Evolutionary conservation across 2,797 vertebrate genomes (phyloP).

Genomic region (Argya squamiceps): DNA sequence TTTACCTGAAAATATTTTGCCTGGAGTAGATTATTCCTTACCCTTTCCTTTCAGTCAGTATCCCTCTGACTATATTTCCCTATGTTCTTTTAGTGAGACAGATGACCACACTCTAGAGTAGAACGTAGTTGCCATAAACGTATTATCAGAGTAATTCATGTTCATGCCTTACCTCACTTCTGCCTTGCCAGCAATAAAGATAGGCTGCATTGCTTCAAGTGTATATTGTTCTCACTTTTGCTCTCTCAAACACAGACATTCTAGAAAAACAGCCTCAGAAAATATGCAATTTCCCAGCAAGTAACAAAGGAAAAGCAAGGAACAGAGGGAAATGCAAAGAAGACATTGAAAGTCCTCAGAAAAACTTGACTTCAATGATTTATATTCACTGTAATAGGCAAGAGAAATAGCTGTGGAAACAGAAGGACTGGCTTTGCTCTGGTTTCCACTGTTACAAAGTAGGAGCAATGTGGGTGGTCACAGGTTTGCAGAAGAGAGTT

Average conservation of each 20-base stretch:
- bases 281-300: neutral
- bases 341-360: neutral
- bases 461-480: neutral
- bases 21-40: neutral
- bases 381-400: neutral
- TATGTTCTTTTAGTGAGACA: neutral
- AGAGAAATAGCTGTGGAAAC: neutral
- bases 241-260: neutral
- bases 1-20: neutral
- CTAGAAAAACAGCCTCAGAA: neutral
- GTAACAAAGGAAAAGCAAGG: neutral
- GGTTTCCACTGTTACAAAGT: neutral
- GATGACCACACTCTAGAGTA: neutral
- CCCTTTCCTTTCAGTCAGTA: neutral
- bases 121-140: accelerated
- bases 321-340: neutral
- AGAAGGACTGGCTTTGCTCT: neutral
- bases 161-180: neutral
- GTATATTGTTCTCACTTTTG: neutral
- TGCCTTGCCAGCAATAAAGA: neutral
- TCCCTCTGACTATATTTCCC: neutral
- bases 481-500: neutral
- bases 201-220: neutral
- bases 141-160: neutral
- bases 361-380: neutral